These are phyloP conservation scores for Micrastur ruficollis DNA, from an alignment of 2,797 vertebrate genomes.

Conservation along the genomic window DNA sequence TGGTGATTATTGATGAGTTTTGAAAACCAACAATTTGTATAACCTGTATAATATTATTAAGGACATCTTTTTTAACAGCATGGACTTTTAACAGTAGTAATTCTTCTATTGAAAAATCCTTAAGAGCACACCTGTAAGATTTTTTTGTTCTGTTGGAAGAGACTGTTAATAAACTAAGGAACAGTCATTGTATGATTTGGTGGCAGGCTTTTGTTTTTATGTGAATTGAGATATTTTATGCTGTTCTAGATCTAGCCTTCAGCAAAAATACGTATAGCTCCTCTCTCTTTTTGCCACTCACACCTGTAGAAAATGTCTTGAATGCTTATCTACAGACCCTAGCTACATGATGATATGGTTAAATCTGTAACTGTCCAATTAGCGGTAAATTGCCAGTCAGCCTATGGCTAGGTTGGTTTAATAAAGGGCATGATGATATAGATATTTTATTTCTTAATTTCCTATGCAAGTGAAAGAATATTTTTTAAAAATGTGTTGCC, in stretches of 20 bases:
- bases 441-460: constrained; percentile 60
- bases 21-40: not conserved
- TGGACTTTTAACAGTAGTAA: not conserved
- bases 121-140: not conserved
- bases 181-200: not conserved
- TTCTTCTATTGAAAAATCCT: not conserved
- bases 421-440: not conserved
- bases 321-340: constrained; percentile 1
- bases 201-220: not conserved
- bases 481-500: constrained; percentile 30
- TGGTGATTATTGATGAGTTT: not conserved
- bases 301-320: not conserved
- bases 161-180: not conserved
- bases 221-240: not conserved
- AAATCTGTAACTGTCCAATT: constrained; percentile 54
- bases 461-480: constrained; percentile 12
- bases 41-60: not conserved
- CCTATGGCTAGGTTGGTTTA: constrained; percentile 16
- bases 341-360: constrained; percentile 8
- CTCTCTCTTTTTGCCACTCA: not conserved
- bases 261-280: not conserved
- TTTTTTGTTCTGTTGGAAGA: not conserved
- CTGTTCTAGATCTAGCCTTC: not conserved
- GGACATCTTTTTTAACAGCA: not conserved
- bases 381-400: constrained; percentile 36